Evolutionary conservation across 2,797 vertebrate genomes (phyloP).

Genomic region (Furcifer pardalis): DNA sequence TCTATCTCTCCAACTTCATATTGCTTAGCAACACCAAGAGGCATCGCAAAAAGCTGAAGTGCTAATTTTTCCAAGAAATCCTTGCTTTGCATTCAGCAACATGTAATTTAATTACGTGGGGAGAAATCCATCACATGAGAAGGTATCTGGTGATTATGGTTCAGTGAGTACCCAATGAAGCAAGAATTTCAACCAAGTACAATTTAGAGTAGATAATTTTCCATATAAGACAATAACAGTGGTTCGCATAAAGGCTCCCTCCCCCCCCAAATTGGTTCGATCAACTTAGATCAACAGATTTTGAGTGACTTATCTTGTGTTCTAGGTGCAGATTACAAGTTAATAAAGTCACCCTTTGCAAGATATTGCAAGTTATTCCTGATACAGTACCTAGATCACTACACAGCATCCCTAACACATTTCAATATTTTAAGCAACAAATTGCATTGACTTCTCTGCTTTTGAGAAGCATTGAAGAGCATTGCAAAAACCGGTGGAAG

Average conservation of each 20-base stretch:
- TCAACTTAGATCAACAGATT: neutral
- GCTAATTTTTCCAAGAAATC: constrained; percentile 26
- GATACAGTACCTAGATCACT: neutral
- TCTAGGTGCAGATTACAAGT: neutral
- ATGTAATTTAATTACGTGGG: constrained; percentile 22
- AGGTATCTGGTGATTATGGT: constrained; percentile 15
- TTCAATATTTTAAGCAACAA: neutral
- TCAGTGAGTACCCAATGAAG: neutral
- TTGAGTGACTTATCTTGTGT: neutral
- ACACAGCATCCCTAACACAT: neutral
- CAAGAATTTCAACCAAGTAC: neutral
- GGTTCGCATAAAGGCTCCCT: neutral
- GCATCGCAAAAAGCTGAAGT: constrained; percentile 31
- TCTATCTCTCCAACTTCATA: constrained; percentile 29
- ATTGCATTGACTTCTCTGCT: neutral
- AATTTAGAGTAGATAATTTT: neutral
- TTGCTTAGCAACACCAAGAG: constrained; percentile 62
- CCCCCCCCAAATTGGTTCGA: too few species aligned
- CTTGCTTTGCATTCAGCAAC: constrained; percentile 39
- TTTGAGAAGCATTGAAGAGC: too few species aligned
- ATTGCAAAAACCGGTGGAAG: too few species aligned
- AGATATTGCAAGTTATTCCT: neutral
- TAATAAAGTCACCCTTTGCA: neutral
- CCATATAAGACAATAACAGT: neutral
- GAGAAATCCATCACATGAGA: constrained; percentile 15